These are phyloP conservation scores for Bhutanitis thaidina DNA, from an alignment of 2,888 invertebrate genomes.

Conservation along the genomic window DNA sequence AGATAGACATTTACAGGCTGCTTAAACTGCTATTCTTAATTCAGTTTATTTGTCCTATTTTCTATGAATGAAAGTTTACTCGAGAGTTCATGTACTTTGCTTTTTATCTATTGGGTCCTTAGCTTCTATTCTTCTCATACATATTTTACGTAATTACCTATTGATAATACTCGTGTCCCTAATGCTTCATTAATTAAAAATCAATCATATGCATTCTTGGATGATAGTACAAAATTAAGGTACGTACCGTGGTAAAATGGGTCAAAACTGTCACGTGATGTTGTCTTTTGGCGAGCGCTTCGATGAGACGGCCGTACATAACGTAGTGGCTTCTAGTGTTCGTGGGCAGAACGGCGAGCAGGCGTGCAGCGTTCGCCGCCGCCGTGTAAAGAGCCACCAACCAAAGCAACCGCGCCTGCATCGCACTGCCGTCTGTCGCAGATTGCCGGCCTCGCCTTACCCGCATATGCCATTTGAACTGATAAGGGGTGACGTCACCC, in stretches of 20 bases:
- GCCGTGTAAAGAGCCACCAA: constrained; percentile 43
- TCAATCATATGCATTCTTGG: no score
- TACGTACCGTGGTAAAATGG: constrained; percentile 72
- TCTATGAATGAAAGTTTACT: no score
- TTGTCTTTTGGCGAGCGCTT: constrained; percentile 59
- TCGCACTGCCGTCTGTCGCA: constrained; percentile 54
- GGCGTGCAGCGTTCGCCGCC: constrained; percentile 51
- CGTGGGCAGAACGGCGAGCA: constrained; percentile 71
- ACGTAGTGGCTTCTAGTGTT: constrained; percentile 77
- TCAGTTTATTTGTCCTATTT: no score
- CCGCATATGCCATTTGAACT: constrained; percentile 26
- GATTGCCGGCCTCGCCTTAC: constrained; percentile 37
- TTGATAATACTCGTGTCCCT: no score
- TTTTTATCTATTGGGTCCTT: no score
- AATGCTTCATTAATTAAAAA: no score
- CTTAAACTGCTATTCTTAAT: no score
- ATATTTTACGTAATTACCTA: no score
- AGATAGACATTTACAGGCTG: no score
- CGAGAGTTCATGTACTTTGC: no score
- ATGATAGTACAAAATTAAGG: neutral
- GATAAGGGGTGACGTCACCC: constrained; percentile 45
- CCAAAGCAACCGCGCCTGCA: constrained; percentile 60
- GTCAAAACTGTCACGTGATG: constrained; percentile 70
- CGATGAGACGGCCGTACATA: constrained; percentile 71
- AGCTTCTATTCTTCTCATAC: no score